Conservation (phyloP, 2,888 invertebrate genomes). For the Copidosoma aretas region DNA sequence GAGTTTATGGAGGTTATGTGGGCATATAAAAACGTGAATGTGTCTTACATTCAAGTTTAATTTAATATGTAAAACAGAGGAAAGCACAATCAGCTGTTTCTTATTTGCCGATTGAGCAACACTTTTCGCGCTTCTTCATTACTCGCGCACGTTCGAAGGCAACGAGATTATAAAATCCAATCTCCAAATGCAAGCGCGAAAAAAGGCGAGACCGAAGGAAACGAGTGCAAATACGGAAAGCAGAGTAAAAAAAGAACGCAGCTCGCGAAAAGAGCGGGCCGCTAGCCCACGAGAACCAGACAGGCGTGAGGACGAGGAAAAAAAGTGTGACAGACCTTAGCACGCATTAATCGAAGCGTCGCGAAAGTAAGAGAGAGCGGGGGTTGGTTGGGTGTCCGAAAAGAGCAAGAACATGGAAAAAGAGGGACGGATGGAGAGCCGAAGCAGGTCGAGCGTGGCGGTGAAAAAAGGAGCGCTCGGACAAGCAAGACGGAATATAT, state of each 20-base stretch:
- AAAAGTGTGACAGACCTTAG: constrained; percentile 22
- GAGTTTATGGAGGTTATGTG: too few relatives aligned
- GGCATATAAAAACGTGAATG: too few relatives aligned
- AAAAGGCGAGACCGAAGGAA: background rate
- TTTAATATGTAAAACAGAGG: too few relatives aligned
- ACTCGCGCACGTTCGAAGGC: background rate
- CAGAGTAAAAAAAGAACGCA: too few relatives aligned
- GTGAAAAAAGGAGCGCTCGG: too few relatives aligned
- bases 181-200: constrained; percentile 3
- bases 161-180: constrained; percentile 2
- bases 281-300: background rate
- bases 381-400: background rate
- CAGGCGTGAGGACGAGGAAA: background rate
- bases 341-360: constrained; percentile 28
- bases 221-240: background rate
- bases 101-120: background rate
- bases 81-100: too few relatives aligned
- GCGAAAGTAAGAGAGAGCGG: constrained; percentile 7
- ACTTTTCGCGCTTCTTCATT: background rate
- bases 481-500: too few relatives aligned
- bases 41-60: too few relatives aligned
- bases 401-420: background rate
- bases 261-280: background rate
- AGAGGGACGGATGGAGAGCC: background rate
- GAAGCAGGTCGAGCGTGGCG: too few relatives aligned